Evolutionary conservation across 2,888 invertebrate genomes (phyloP), one percentile per base, ranked within the genome.

Genomic region (Nemoura dubitans): DNA sequence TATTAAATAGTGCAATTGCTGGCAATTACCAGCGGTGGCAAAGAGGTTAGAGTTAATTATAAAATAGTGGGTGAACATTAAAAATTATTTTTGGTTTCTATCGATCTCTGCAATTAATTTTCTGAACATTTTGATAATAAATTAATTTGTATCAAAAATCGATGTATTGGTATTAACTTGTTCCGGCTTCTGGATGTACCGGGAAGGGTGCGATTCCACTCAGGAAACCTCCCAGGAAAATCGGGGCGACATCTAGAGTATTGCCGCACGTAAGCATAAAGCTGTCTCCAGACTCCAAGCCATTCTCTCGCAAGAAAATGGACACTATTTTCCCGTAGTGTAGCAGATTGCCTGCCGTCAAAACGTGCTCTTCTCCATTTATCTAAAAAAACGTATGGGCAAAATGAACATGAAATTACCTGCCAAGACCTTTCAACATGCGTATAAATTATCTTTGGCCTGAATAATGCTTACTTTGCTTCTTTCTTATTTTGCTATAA

Each of bases 251-350:
- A 42, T 83, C 83, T 21, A 83, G 27, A 42, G 83, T 83, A 26
- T 83, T 83, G 14, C 83, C 83, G 43, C 83, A 83, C 6, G 26
- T 10, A 7, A 83, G n/a, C 83, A 83, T 83, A 10, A 83, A 36
- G 0, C 26, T 6, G 83, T 83, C 43, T 27, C 43, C 43, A 7
- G 25, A 25, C 27, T 59, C 6, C 43, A 83, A 42, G 28, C 83
- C 43, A 59, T 83, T 25, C 27, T 42, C 83, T 26, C 25, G 3
- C 25, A 83, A 42, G 43, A 83, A 5, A 7, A n/a, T 28, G 83
- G 59, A 42, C 3, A 42, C 42, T 6, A 42, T 10, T 43, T 59
- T 83, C 2, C 26, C 42, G 7, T 6, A 43, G n/a, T 26, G 42
- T 7, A 83, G 83, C 25, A 83, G 7, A 30, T 83, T 25, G 1